phyloP scores from a whole-genome alignment of 2,113 vertebrate species.

The Hippocampus barbouri region DNA sequence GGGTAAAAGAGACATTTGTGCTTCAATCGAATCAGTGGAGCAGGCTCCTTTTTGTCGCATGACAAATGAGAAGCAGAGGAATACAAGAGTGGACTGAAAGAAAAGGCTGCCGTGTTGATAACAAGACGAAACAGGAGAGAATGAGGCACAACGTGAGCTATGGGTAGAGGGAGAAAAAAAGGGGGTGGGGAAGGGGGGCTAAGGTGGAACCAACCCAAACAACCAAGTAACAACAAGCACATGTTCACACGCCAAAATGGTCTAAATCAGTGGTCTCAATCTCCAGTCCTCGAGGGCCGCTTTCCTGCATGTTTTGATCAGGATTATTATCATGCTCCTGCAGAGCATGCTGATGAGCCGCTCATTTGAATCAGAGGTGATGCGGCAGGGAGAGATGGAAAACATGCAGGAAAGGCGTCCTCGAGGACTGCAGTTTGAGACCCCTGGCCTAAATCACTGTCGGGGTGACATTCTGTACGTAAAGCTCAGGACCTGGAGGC shows the following conservation, averaged over 20 bases:
- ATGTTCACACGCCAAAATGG: background rate
- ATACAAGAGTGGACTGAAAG: constrained; percentile 22
- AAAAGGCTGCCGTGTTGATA: constrained; percentile 35
- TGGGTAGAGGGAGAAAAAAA: constrained; percentile 20
- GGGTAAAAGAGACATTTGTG: constrained; percentile 31
- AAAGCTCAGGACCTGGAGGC: background rate
- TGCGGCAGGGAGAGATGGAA: too few relatives aligned
- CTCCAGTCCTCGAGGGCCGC: too few relatives aligned
- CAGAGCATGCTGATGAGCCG: too few relatives aligned
- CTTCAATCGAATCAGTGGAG: constrained; percentile 8
- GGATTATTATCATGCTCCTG: too few relatives aligned
- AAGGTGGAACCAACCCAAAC: constrained; percentile 31
- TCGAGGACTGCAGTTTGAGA: too few relatives aligned
- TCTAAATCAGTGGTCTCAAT: background rate
- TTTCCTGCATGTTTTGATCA: too few relatives aligned
- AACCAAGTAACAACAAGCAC: constrained; percentile 22
- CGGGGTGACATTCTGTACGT: background rate
- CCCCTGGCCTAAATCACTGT: constrained; percentile 4
- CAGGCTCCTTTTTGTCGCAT: background rate
- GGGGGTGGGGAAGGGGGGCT: too few relatives aligned
- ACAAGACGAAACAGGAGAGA: constrained; percentile 45
- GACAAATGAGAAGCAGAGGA: constrained; percentile 41
- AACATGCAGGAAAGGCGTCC: too few relatives aligned
- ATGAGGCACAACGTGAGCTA: constrained; percentile 42
- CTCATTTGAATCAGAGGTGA: too few relatives aligned